Evolutionary conservation across 2,113 vertebrate genomes (phyloP), one percentile per base, ranked within the genome.

Genomic region (Oreochromis spilurus): DNA sequence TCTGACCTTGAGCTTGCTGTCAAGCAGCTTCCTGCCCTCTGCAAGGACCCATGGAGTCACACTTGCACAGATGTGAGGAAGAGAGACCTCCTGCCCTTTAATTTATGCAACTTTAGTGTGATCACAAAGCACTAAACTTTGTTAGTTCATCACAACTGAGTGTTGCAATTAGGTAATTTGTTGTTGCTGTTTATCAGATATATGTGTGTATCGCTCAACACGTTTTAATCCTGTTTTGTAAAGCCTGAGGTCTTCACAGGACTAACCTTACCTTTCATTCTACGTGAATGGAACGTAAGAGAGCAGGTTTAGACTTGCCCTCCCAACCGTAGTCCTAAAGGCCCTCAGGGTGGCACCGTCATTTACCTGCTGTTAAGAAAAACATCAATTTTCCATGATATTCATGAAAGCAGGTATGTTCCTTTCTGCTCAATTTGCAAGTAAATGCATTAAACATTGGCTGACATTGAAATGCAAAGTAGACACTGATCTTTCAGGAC

Each of bases 1-100:
- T 88, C 75, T 93, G 89, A 95, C 91, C 92, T 94, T 95, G 93
- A 94, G 91, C 84, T 89, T 78, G 70, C 75, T 72, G 81, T 87
- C 77, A 65, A 53, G 80, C 67, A 60, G 48, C 55, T 40, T 57
- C 36, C 89, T 90, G 87, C 82, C 88, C 84, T 84, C 65, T 90
- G 26, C 89, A 83, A 53, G 48, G 82, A 92, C 84, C 89, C 83
- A 9, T 84, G 80, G 26, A 62, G 79, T 80, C 72, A 85, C 81
- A 94, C 26, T 62, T 31, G 21, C 9, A 17, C 72, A 88, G 31
- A 60, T 62, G 60, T 79, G 75, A 36, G 7, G 11, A 38, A 34
- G 75, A 58, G 45, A 45, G 40, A 45, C 36, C 29, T 77, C 10
- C n/a, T 38, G 12, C 19, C 5, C 14, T 79, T 83, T 84, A 40